These are phyloP conservation scores for Lasioglossum villosulum DNA, from an alignment of 2,888 invertebrate genomes.

Conservation along the genomic window DNA sequence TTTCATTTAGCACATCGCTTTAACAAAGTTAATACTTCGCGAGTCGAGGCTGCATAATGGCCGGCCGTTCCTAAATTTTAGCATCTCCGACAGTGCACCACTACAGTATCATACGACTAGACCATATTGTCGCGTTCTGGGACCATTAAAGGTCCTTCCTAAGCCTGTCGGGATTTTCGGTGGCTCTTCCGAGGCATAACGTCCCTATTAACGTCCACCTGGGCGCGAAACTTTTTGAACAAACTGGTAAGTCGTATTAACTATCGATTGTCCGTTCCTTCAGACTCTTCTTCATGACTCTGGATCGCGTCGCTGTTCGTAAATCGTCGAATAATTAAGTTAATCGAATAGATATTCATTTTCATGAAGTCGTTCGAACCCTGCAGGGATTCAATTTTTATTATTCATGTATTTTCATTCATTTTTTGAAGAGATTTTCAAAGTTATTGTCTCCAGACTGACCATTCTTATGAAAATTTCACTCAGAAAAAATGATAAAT, in stretches of 20 bases:
- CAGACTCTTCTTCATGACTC: neutral
- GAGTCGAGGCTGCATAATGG: constrained; percentile 57
- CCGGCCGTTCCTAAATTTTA: constrained; percentile 63
- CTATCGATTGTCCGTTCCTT: neutral
- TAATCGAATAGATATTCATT: neutral
- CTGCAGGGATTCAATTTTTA: no score
- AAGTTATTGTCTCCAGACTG: no score
- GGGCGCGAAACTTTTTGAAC: neutral
- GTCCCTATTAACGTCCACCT: neutral
- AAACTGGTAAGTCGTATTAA: neutral
- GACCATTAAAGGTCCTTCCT: constrained; percentile 33
- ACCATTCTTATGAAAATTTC: no score
- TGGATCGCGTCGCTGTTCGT: neutral
- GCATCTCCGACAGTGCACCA: constrained; percentile 31
- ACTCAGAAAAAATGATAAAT: no score
- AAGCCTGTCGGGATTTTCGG: constrained; percentile 31
- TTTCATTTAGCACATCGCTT: constrained; percentile 63
- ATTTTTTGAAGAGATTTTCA: no score
- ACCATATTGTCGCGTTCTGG: constrained; percentile 28
- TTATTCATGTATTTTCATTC: no score
- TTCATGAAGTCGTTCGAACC: neutral
- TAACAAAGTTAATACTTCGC: constrained; percentile 67
- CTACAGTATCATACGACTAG: neutral
- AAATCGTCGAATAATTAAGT: neutral
- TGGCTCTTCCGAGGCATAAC: neutral